Percentiles rank a stretch among this genome's conserved stretches.
phyloP scores from a whole-genome alignment of 2,888 invertebrate genomes.

The Tetranychus truncatus region DNA sequence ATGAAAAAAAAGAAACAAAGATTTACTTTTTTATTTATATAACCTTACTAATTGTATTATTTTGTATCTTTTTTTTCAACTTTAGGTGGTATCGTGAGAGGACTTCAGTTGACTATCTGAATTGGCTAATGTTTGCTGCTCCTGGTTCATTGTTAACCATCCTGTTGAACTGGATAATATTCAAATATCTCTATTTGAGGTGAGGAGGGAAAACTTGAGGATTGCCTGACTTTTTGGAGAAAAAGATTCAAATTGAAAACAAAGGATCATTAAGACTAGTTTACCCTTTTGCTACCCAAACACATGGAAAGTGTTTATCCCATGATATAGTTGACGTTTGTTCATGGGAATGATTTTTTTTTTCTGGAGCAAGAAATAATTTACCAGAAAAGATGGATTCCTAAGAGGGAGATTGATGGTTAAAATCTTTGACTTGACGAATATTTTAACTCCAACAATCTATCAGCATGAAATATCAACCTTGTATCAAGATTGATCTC shows the following conservation, averaged over 20 bases:
- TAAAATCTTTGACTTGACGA: neutral
- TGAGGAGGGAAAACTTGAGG: neutral
- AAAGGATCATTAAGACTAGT: too few species aligned
- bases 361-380: neutral
- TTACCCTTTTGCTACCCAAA: too few species aligned
- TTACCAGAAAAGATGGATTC: neutral
- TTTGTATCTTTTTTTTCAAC: neutral
- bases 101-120: constrained; percentile 19
- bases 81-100: constrained; percentile 8
- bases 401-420: neutral
- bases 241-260: too few species aligned
- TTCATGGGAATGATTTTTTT: neutral
- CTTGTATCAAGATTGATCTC: neutral
- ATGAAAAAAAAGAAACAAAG: neutral
- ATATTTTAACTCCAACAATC: neutral
- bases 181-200: constrained; percentile 16
- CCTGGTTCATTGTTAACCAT: constrained; percentile 18
- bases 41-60: neutral
- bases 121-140: constrained; percentile 19
- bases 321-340: neutral
- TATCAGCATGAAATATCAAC: neutral
- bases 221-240: too few species aligned
- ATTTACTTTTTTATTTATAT: too few species aligned
- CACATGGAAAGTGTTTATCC: too few species aligned
- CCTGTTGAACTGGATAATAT: constrained; percentile 11